A percentile compares a stretch with the other conserved stretches of the same genome.
Evolutionary conservation across 2,113 vertebrate species (phyloP).

Genomic region (Mionectes macconnelli): DNA sequence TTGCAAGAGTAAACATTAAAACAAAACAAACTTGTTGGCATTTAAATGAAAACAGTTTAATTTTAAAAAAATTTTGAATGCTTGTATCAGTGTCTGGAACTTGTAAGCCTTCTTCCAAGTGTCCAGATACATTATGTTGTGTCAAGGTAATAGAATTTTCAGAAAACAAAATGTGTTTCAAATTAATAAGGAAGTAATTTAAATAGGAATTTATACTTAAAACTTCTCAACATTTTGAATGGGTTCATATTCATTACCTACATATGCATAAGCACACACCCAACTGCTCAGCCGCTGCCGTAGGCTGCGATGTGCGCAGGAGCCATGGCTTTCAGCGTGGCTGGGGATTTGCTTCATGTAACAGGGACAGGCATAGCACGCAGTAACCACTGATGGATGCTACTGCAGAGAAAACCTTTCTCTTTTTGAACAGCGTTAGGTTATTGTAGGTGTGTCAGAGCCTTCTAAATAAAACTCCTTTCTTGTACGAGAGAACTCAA

Average conservation of each 20-base stretch:
- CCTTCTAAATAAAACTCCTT: not conserved
- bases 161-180: not conserved
- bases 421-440: not conserved
- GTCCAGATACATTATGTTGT: not conserved
- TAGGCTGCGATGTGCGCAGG: fast-evolving
- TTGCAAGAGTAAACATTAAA: not conserved
- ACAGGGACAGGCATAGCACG: not conserved
- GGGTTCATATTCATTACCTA: not conserved
- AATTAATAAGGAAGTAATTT: not conserved
- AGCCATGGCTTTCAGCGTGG: not conserved
- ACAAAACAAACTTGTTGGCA: not conserved
- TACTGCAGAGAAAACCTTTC: not conserved
- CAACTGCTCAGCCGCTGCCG: not conserved
- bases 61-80: not conserved
- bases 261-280: not conserved
- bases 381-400: not conserved
- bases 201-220: not conserved
- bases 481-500: not conserved
- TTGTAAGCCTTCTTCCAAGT: not conserved
- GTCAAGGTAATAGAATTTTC: not conserved
- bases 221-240: not conserved
- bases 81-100: not conserved
- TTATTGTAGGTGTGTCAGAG: not conserved
- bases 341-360: not conserved
- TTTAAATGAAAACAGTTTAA: not conserved